phyloP scores from a whole-genome alignment of 1,140 invertebrate species.

The Atta cephalotes region DNA sequence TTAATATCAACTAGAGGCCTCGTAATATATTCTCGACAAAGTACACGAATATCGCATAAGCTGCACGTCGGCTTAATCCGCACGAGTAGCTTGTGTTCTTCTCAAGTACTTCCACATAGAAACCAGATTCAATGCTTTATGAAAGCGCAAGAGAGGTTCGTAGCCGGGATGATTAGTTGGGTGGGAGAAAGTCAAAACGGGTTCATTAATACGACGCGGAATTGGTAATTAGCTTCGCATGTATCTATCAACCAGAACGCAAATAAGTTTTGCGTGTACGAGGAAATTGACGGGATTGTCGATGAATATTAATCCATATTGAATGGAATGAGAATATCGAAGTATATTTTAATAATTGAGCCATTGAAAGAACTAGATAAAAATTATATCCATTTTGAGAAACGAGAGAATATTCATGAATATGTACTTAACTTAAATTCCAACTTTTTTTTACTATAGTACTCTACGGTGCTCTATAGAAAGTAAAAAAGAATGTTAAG shows the following conservation, averaged over 20 bases:
- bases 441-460: neutral
- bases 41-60: conserved; percentile 1
- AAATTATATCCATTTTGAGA: neutral
- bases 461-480: neutral
- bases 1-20: conserved; percentile 41
- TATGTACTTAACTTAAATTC: neutral
- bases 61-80: conserved; percentile 20
- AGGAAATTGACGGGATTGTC: neutral
- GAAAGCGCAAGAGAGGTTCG: conserved; percentile 7
- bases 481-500: neutral
- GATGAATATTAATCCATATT: conserved; percentile 6
- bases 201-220: conserved; percentile 52
- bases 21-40: conserved; percentile 38
- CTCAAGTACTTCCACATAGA: conserved; percentile 18
- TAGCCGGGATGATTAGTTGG: neutral
- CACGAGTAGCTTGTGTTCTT: conserved; percentile 11
- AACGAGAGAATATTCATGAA: neutral
- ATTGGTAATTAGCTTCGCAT: conserved; percentile 42
- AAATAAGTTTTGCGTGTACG: neutral
- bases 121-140: neutral
- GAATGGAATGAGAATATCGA: neutral
- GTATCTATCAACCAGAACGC: conserved; percentile 19
- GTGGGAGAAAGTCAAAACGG: conserved; percentile 41
- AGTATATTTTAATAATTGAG: neutral
- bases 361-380: neutral